These are phyloP conservation scores for Crotalus horridus DNA, from an alignment of 2,113 vertebrate genomes.

Conservation along the genomic window DNA sequence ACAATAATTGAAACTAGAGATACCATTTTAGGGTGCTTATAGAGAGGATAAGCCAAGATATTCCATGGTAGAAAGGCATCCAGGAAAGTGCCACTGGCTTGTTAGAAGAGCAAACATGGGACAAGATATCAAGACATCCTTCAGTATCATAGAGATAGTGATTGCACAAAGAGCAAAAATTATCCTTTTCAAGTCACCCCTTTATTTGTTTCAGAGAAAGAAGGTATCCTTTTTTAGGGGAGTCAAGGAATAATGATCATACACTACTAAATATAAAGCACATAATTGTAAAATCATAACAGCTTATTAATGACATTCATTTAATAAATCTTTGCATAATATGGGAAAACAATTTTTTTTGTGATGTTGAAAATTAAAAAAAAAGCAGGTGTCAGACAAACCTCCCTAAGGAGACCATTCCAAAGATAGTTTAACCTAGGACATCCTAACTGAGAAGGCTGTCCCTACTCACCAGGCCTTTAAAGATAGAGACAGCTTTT, in stretches of 20 bases:
- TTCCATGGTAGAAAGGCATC: background rate
- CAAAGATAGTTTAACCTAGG: background rate
- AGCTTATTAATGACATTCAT: background rate
- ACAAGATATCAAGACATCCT: background rate
- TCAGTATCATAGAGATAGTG: background rate
- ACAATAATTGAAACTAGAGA: background rate
- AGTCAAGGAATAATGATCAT: background rate
- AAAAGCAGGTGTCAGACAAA: background rate
- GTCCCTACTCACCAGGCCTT: background rate
- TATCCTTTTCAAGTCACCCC: background rate
- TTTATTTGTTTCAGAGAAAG: background rate
- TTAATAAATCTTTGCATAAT: background rate
- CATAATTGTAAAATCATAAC: background rate
- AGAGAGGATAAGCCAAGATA: background rate
- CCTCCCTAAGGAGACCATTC: background rate
- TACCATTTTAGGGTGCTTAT: background rate
- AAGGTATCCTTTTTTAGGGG: background rate
- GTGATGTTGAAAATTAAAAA: background rate
- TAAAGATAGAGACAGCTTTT: background rate
- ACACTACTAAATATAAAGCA: background rate
- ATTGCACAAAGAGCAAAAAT: background rate
- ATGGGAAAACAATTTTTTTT: background rate
- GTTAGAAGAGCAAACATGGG: background rate
- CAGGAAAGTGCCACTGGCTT: background rate
- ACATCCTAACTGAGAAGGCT: background rate